A percentile compares a stretch with the other conserved stretches of the same genome.
These are phyloP conservation scores for Strigamia maritima DNA, from an alignment of 2,888 invertebrate genomes.

Conservation along the genomic window DNA sequence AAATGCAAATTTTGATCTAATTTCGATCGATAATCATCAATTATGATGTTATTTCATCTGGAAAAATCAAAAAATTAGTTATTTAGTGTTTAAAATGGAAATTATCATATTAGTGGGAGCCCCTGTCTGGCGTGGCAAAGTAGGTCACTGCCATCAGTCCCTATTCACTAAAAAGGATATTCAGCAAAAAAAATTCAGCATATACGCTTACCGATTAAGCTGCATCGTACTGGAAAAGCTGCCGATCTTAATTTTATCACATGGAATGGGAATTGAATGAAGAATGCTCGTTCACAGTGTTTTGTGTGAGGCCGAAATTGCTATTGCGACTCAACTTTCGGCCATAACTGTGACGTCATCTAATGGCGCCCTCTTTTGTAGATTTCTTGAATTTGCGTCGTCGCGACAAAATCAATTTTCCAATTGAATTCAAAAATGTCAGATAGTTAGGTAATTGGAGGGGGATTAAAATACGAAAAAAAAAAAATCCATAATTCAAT, in stretches of 20 bases:
- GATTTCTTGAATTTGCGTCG: not conserved
- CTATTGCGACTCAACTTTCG: constrained; percentile 17
- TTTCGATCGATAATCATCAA: not conserved
- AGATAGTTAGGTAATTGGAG: too few relatives aligned
- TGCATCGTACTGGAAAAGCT: not conserved
- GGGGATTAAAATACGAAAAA: too few relatives aligned
- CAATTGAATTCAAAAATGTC: not conserved
- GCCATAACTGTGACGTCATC: not conserved
- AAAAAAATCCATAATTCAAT: too few relatives aligned
- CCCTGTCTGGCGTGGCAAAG: not conserved
- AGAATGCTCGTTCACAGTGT: too few relatives aligned
- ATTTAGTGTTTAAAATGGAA: not conserved
- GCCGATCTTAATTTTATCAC: not conserved
- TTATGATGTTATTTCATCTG: not conserved
- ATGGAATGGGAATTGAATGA: not conserved
- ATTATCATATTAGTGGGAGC: not conserved
- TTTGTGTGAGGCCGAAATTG: not conserved
- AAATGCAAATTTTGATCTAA: not conserved
- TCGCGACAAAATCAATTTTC: too few relatives aligned
- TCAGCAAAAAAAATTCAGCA: not conserved
- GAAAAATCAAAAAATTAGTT: too few relatives aligned
- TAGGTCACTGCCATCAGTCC: constrained; percentile 9
- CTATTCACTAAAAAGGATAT: not conserved
- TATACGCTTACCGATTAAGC: not conserved
- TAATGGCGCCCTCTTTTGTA: not conserved